Evolutionary conservation across 92 coral and sea anemone species (phyloP).

Genomic region (Plumapathes pennacea): DNA sequence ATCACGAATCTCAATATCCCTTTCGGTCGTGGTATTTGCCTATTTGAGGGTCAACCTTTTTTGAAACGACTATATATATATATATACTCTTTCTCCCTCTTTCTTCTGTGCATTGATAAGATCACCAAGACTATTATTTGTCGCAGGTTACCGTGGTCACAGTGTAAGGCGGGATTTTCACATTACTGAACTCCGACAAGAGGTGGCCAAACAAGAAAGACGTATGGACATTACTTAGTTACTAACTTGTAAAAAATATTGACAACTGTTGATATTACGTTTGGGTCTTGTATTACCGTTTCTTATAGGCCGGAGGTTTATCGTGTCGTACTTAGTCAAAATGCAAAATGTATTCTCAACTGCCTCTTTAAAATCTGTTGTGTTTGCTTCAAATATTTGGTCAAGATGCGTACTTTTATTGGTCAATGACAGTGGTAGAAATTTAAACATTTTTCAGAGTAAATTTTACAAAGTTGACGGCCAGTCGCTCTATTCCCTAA

Average conservation of each 20-base stretch:
- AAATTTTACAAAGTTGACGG: too few species aligned
- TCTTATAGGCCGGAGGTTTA: not conserved
- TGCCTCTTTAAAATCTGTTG: too few species aligned
- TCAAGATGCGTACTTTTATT: too few species aligned
- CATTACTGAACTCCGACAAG: not conserved
- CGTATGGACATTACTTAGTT: slow-evolving; percentile 9
- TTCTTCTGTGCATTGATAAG: not conserved
- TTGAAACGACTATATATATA: too few species aligned
- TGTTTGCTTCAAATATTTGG: too few species aligned
- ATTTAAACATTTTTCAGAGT: too few species aligned
- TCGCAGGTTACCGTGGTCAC: slow-evolving; percentile 66
- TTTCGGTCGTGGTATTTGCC: too few species aligned
- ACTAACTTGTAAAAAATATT: not conserved
- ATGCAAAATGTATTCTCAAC: too few species aligned
- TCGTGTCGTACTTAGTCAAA: not conserved
- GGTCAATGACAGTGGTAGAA: too few species aligned
- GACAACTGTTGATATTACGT: not conserved
- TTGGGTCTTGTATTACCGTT: not conserved
- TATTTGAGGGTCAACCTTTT: too few species aligned
- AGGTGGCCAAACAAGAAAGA: not conserved
- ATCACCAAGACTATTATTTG: not conserved
- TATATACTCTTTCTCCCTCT: not conserved
- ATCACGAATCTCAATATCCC: too few species aligned
- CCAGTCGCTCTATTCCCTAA: too few species aligned
- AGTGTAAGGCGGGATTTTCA: slow-evolving; percentile 34